These are phyloP conservation scores for Petrocephalus microphthalmus DNA, from an alignment of 2,113 vertebrate species.

Conservation along the genomic window DNA sequence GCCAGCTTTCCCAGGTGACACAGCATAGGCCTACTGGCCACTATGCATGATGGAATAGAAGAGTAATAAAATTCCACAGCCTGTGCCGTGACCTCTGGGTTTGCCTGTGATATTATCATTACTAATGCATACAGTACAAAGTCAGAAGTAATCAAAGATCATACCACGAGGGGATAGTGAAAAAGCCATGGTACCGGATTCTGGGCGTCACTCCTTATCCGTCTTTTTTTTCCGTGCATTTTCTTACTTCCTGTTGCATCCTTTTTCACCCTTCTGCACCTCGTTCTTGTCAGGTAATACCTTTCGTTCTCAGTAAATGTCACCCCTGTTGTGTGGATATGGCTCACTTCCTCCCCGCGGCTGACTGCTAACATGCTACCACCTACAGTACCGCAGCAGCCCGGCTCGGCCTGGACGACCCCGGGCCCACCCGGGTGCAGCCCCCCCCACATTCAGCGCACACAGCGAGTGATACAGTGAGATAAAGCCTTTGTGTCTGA, in stretches of 20 bases:
- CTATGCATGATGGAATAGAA: background rate
- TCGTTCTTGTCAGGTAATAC: background rate
- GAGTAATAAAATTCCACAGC: background rate
- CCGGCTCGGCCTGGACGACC: too few relatives aligned
- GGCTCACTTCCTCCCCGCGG: background rate
- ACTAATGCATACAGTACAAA: background rate
- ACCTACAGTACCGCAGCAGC: background rate
- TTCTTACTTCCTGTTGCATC: background rate
- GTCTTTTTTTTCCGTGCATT: background rate
- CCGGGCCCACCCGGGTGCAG: background rate
- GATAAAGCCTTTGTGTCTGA: background rate
- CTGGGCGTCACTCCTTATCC: background rate
- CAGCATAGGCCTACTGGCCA: background rate
- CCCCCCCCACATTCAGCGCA: background rate
- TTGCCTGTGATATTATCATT: background rate
- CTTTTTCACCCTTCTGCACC: background rate
- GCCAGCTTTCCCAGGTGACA: background rate
- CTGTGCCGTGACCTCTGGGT: background rate
- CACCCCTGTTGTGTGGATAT: background rate
- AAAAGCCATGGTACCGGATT: background rate
- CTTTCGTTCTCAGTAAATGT: background rate
- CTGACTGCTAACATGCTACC: background rate
- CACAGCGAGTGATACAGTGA: background rate
- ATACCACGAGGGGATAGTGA: background rate
- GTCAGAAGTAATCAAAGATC: background rate